Percentiles rank a stretch among this genome's conserved stretches.
Conservation (phyloP, 2,797 vertebrate genomes). For the Eleutherodactylus coqui region DNA sequence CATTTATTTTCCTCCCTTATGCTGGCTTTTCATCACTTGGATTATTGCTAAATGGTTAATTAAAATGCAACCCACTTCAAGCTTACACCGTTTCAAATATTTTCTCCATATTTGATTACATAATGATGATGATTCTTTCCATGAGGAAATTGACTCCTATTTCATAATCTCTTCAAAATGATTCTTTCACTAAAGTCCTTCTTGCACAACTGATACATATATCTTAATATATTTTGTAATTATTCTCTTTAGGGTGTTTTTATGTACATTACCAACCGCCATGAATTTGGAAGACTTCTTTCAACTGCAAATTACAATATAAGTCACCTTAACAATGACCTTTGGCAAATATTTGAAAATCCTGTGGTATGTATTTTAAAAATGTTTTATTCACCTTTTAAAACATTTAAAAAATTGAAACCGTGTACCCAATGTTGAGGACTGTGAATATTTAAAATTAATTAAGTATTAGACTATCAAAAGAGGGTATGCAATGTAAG, state of each 20-base stretch:
- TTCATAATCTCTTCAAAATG: background rate
- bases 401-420: background rate
- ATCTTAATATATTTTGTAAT: constrained; percentile 32
- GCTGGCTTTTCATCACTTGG: background rate
- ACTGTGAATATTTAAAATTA: background rate
- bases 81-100: background rate
- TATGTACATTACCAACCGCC: constrained; percentile 96
- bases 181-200: background rate
- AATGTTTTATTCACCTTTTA: background rate
- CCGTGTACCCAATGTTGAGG: background rate
- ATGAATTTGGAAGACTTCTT: constrained; percentile 95
- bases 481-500: too few relatives aligned
- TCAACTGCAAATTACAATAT: constrained; percentile 96
- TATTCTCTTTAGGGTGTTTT: constrained; percentile 87
- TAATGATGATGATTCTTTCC: background rate
- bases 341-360: constrained; percentile 99
- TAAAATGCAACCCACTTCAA: background rate
- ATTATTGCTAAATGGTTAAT: background rate
- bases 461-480: too few relatives aligned
- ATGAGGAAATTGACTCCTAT: background rate
- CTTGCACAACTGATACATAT: background rate
- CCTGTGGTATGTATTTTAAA: constrained; percentile 85
- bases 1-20: background rate
- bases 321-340: constrained; percentile 93
- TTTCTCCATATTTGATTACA: background rate